Conservation (phyloP, 1,140 invertebrate species). For the Melipona quadrifasciata region DNA sequence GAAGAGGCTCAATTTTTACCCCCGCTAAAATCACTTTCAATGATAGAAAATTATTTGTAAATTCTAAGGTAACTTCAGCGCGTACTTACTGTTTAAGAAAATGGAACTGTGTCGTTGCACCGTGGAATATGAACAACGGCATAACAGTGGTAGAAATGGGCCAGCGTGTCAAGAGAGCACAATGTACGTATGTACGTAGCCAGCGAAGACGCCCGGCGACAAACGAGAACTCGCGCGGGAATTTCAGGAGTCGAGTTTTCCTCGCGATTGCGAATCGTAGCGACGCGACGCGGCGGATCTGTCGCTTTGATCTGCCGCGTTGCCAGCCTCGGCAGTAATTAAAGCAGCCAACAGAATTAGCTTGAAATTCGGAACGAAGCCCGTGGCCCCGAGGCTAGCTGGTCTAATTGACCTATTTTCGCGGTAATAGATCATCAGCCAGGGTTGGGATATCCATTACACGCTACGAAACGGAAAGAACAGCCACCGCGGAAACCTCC, state of each 20-base stretch:
- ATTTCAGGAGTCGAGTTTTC: neutral
- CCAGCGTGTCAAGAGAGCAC: neutral
- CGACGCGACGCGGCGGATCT: conserved; percentile 27
- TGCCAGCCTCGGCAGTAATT: conserved; percentile 53
- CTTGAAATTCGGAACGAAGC: conserved; percentile 61
- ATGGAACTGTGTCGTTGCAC: too few species aligned
- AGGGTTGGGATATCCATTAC: conserved; percentile 59
- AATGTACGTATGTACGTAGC: too few species aligned
- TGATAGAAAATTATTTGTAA: neutral
- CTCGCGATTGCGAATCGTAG: conserved; percentile 48
- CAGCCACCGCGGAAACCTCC: conserved; percentile 39
- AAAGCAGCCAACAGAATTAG: conserved; percentile 67
- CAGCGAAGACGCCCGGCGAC: neutral
- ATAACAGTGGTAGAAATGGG: too few species aligned
- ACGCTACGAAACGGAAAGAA: conserved; percentile 53
- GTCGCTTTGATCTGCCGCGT: conserved; percentile 60
- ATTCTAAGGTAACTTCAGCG: neutral
- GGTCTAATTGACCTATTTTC: conserved; percentile 68
- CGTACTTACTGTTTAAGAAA: neutral
- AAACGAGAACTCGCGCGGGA: neutral
- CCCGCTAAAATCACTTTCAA: too few species aligned
- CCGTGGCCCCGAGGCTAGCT: conserved; percentile 54
- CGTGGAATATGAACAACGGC: too few species aligned
- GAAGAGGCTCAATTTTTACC: too few species aligned
- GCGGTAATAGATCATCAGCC: conserved; percentile 66